Base-by-base conservation (phyloP, 2,113 vertebrate genomes). In the Toxotes chatareus region DNA sequence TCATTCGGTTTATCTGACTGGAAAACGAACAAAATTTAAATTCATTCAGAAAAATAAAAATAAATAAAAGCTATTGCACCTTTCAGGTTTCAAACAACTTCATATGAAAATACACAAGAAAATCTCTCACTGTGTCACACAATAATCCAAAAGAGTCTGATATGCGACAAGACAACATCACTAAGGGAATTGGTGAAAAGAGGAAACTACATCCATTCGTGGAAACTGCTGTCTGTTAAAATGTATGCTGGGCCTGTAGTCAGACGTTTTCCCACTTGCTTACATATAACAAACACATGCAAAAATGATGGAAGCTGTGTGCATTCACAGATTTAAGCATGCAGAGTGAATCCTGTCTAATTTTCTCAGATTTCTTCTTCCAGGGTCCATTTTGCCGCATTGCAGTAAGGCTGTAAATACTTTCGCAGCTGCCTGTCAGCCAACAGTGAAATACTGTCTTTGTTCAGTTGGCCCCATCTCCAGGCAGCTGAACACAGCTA, bases 361-460 rank as follows among this genome's bases (percentile, higher is more conserved):
- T 61, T 57, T 69, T 70, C 47, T 23, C 71, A 83, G 80, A 76
- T 86, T 86, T 70, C 69, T 71, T 82, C 68, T 82, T 67, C 34
- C 80, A 88, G 87, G 75, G 72, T 90, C 91, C 94, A 93, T 94
- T 92, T 94, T 96, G 97, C 96, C 97, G 98, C 98, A 98, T 95
- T 99, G 97, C 98, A 97, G 97, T 95, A 91, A 96, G 95, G 97
- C 95, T 95, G 96, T 99, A 99, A 99, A 99, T 98, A 98, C 96
- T 98, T 98, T 97, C 96, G 96, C 98, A 98, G 97, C 97, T 98
- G 97, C 97, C 97, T 98, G 98, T 97, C 97, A 98, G 95, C 90
- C 92, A 84, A 72, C 95, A 92, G 96, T 99, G 97, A 99, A 99
- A 98, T 99, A 99, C 97, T 97, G 97, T 97, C 97, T 99, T 99